Evolutionary conservation across 2,797 vertebrate species (phyloP).

Genomic region (Mus spretus): DNA sequence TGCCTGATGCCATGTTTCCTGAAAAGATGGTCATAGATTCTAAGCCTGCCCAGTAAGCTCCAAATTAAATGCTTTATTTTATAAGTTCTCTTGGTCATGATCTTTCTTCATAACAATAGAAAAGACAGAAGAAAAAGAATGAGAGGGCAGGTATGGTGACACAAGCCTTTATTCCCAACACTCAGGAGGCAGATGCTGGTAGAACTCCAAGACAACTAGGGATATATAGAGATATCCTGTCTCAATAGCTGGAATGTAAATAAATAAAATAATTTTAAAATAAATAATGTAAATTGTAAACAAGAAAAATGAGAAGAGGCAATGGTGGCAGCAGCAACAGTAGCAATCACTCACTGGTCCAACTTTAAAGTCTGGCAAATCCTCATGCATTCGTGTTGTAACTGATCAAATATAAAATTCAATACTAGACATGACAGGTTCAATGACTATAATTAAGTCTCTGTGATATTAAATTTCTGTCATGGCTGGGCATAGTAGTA

Average conservation of each 20-base stretch:
- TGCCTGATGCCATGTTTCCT: neutral
- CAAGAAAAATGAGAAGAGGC: neutral
- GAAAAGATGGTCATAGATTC: neutral
- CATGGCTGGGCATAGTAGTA: neutral
- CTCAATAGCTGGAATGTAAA: neutral
- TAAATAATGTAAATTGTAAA: neutral
- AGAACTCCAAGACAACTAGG: neutral
- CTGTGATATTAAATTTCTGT: constrained; percentile 62
- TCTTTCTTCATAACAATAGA: neutral
- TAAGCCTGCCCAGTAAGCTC: neutral
- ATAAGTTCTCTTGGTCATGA: neutral
- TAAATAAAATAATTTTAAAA: neutral
- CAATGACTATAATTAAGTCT: neutral
- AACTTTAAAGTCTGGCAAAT: constrained; percentile 54
- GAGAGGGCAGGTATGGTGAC: neutral
- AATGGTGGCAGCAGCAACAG: neutral
- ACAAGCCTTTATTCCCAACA: neutral
- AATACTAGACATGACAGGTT: constrained; percentile 47
- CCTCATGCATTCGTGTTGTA: constrained; percentile 19
- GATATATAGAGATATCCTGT: neutral
- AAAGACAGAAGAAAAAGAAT: neutral
- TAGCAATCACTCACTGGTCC: neutral
- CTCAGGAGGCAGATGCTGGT: neutral
- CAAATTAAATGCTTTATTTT: neutral
- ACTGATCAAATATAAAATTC: constrained; percentile 25